Evolutionary conservation across 2,888 invertebrate genomes (phyloP), one percentile per base, ranked within the genome.

Genomic region (Epistrophe grossulariae): DNA sequence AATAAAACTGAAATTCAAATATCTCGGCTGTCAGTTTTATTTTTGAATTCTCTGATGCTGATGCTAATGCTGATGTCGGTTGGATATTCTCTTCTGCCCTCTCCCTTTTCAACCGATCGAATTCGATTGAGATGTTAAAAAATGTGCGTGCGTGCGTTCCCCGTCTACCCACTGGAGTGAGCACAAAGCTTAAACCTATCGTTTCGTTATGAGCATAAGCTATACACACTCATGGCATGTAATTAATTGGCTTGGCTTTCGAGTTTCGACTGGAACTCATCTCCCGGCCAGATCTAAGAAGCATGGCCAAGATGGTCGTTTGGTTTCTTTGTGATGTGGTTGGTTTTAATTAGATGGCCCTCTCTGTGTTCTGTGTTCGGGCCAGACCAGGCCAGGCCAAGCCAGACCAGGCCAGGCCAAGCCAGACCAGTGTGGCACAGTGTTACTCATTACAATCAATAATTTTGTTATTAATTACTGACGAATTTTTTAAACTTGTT

Each of bases 401-500:
- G 2, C 55, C 24, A 24, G 52, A 55, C 28, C n/a, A 40, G 57
- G n/a, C n/a, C n/a, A n/a, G n/a, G n/a, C 17, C 50, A 13, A 28
- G 2, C 55, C 24, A 24, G 52, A 55, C 28, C n/a, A 40, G 57
- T 57, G 48, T 43, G 71, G 64, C 60, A 19, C 48, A 68, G 15
- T 35, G 48, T 68, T 64, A 43, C 72, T 60, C 73, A 70, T 70
- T 73, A 85, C 82, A 78, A 82, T 85, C 82, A 82, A 85, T 85
- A 79, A 81, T 70, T 82, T 85, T 64, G 48, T 82, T 82, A 85
- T 85, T 85, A 85, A 85, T 85, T 82, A 70, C 82, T 70, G 77
- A 73, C 40, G 81, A 77, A 68, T 77, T 70, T 81, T 60, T 48
- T 59, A 19, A 70, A 55, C 55, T 60, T 85, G 85, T 85, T 85